These are phyloP conservation scores for Sula dactylatra DNA, from an alignment of 2,113 vertebrate genomes.

Conservation along the genomic window DNA sequence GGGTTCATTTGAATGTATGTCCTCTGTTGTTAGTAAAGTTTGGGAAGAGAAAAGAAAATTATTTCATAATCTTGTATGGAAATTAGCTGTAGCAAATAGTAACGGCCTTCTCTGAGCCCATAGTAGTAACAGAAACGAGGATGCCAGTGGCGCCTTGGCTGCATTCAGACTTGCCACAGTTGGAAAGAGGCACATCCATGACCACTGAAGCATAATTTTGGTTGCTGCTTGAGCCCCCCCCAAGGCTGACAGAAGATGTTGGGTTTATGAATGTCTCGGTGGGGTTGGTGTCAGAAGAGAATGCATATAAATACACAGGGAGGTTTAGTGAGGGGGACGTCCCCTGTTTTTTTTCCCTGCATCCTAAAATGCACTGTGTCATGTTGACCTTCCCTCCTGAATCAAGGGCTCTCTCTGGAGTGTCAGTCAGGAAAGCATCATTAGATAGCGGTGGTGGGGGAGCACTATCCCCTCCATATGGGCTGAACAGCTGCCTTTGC, in stretches of 20 bases:
- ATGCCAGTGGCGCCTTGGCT: not conserved
- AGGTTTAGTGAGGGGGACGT: rapidly evolving
- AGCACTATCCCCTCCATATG: constrained; percentile 26
- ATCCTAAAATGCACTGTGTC: not conserved
- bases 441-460: not conserved
- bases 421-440: constrained; percentile 8
- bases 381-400: constrained; percentile 21
- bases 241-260: not conserved
- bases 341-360: not conserved
- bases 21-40: not conserved
- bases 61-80: not conserved
- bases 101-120: not conserved
- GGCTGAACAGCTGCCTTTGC: constrained; percentile 55
- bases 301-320: not conserved
- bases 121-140: not conserved
- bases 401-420: constrained; percentile 10
- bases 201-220: not conserved
- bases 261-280: not conserved
- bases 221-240: not conserved
- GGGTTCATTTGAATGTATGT: not conserved
- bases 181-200: not conserved
- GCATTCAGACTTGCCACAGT: not conserved
- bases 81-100: not conserved
- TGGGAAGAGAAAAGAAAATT: not conserved
- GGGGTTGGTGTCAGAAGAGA: not conserved